Evolutionary conservation across 2,113 vertebrate genomes (phyloP).

Genomic region (Ciconia boyciana): DNA sequence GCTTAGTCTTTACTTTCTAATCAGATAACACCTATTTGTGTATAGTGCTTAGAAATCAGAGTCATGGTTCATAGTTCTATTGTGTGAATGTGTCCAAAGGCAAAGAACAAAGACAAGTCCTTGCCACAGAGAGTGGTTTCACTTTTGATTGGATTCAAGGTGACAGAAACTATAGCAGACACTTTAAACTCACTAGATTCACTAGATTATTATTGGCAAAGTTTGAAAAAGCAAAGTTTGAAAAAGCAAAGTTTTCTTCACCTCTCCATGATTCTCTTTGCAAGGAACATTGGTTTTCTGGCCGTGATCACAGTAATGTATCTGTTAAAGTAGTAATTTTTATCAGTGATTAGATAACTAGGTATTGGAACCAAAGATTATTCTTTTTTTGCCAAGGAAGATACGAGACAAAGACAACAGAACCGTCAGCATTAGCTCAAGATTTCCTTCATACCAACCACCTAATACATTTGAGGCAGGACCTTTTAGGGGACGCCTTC

Average conservation of each 20-base stretch:
- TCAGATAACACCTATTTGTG: slow-evolving; percentile 18
- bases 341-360: neutral
- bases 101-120: neutral
- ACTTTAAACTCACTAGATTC: neutral
- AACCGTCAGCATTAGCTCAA: neutral
- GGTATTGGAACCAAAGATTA: neutral
- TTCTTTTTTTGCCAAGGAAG: neutral
- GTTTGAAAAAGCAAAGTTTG: no score
- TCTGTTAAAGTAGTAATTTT: neutral
- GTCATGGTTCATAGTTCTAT: neutral
- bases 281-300: neutral
- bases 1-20: neutral
- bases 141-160: neutral
- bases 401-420: neutral
- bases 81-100: neutral
- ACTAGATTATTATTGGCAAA: neutral
- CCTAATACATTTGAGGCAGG: neutral
- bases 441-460: neutral
- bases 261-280: neutral
- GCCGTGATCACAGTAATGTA: neutral
- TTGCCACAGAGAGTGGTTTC: neutral
- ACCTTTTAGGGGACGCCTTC: neutral
- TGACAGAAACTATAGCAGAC: neutral
- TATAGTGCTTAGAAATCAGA: neutral
- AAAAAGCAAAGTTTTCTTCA: neutral